Conservation (phyloP, 2,113 vertebrate genomes). For the Australoheros scitulus region DNA sequence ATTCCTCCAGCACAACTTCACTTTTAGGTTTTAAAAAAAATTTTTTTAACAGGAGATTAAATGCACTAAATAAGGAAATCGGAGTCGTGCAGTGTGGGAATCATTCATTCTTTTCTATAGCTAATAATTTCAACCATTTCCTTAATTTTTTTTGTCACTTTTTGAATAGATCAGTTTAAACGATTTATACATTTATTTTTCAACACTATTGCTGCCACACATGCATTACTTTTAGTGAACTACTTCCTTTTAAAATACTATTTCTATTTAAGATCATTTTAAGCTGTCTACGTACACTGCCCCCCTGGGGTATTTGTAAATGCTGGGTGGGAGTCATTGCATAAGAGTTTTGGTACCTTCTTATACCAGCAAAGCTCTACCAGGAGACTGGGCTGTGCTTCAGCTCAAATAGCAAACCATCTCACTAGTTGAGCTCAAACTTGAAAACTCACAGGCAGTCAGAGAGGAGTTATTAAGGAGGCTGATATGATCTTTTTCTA, state of each 20-base stretch:
- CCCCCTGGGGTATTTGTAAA: not conserved
- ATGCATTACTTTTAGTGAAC: not conserved
- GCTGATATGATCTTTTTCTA: not conserved
- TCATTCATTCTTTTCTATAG: not conserved
- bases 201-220: not conserved
- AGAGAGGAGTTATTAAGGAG: not conserved
- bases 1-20: too few species aligned
- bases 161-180: not conserved
- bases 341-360: not conserved
- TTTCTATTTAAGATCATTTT: not conserved
- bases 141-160: not conserved
- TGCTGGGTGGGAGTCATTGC: not conserved
- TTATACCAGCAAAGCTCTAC: not conserved
- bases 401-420: not conserved
- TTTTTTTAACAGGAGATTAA: too few species aligned
- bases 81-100: too few species aligned
- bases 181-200: not conserved
- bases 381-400: not conserved
- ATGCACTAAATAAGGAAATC: too few species aligned
- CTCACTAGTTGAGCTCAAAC: slow-evolving; percentile 17
- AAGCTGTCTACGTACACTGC: not conserved
- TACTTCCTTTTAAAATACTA: not conserved
- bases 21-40: too few species aligned
- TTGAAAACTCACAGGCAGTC: not conserved
- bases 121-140: not conserved